phyloP scores from a whole-genome alignment of 2,888 invertebrate species.

The Agonopterix heracliana region DNA sequence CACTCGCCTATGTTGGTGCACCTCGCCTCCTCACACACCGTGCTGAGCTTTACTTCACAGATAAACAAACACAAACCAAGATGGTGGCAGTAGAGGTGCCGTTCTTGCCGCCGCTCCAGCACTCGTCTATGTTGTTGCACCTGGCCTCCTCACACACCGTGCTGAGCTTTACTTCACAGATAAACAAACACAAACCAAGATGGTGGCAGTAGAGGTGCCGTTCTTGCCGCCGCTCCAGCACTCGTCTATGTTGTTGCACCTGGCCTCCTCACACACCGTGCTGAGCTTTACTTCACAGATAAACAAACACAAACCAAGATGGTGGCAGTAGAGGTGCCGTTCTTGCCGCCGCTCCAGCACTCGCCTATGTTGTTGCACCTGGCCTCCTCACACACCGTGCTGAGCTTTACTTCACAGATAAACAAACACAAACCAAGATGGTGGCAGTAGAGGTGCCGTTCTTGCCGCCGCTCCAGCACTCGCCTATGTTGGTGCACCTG shows the following conservation, averaged over 20 bases:
- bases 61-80: too few relatives aligned
- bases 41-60: conserved; percentile 93
- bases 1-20: conserved; percentile 99
- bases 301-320: conserved; percentile 99
- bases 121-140: too few relatives aligned
- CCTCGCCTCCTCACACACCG: conserved; percentile 97
- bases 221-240: conserved; percentile 98
- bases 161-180: conserved; percentile 90
- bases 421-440: conserved; percentile 85
- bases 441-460: conserved; percentile 98
- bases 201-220: conserved; percentile 98
- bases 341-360: conserved; percentile 98
- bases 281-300: too few relatives aligned
- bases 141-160: conserved; percentile 99
- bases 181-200: too few relatives aligned
- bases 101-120: conserved; percentile 97
- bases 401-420: conserved; percentile 79
- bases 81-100: conserved; percentile 99
- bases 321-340: conserved; percentile 98
- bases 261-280: too few relatives aligned
- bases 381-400: conserved; percentile 99
- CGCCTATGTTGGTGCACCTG: conserved; percentile 97
- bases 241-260: conserved; percentile 97
- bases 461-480: conserved; percentile 99
- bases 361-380: too few relatives aligned